Evolutionary conservation across 2,888 invertebrate genomes (phyloP).

Genomic region (Drosophila maculinotata): DNA sequence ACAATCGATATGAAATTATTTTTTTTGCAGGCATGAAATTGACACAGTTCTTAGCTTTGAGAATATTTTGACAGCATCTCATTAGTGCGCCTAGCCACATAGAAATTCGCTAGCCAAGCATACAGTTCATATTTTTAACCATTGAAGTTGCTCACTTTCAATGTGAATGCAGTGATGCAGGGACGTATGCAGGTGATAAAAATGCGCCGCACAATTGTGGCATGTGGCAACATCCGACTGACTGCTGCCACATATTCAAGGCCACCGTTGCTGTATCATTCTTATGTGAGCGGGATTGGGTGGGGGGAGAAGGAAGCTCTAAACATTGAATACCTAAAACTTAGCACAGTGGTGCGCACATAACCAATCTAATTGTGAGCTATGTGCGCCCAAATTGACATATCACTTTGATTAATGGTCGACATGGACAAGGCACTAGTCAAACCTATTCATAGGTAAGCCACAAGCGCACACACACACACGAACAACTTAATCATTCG

Average conservation of each 20-base stretch:
- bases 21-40: neutral
- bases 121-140: no score
- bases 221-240: constrained; percentile 17
- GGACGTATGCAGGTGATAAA: constrained; percentile 10
- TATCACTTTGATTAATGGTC: constrained; percentile 66
- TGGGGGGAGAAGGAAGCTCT: neutral
- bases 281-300: constrained; percentile 12
- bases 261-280: constrained; percentile 17
- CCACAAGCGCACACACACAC: neutral
- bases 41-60: no score
- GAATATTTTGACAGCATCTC: constrained; percentile 15
- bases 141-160: neutral
- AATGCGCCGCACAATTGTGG: constrained; percentile 18
- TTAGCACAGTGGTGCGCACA: constrained; percentile 3
- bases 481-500: constrained; percentile 45
- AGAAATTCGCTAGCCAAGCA: constrained; percentile 1
- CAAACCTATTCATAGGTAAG: constrained; percentile 15
- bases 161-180: neutral
- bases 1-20: neutral
- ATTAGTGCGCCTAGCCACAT: constrained; percentile 37
- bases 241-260: constrained; percentile 18
- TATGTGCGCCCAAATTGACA: constrained; percentile 66
- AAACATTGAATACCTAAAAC: constrained; percentile 5
- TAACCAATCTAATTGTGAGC: constrained; percentile 54
- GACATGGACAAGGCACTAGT: neutral